Percentiles rank a stretch among this genome's conserved stretches.
Evolutionary conservation across 1,140 invertebrate species (phyloP).

Genomic region (Caerostris darwini): DNA sequence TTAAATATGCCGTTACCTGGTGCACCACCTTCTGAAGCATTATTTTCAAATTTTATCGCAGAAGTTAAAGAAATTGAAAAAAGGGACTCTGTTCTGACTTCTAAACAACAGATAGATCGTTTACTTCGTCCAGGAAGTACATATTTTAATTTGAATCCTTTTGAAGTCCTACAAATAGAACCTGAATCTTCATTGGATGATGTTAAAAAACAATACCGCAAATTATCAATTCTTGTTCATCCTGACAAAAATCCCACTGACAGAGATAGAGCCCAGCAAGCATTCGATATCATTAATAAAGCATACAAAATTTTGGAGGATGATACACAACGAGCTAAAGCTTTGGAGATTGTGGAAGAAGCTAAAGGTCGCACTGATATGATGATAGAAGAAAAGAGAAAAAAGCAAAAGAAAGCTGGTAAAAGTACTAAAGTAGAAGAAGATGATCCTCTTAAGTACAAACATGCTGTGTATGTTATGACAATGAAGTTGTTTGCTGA

Average conservation of each 20-base stretch:
- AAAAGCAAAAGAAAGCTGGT: constrained; percentile 96
- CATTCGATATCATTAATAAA: constrained; percentile 91
- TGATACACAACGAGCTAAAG: constrained; percentile 95
- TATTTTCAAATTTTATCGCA: constrained; percentile 74
- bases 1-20: constrained; percentile 65
- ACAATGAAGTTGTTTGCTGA: constrained; percentile 99
- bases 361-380: constrained; percentile 96
- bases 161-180: constrained; percentile 97
- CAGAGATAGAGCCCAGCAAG: constrained; percentile 93
- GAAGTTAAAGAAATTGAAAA: constrained; percentile 98
- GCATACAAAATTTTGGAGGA: constrained; percentile 98
- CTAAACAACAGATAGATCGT: constrained; percentile 96
- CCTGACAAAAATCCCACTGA: constrained; percentile 99
- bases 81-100: constrained; percentile 93
- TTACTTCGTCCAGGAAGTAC: constrained; percentile 95
- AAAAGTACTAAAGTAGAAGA: constrained; percentile 92
- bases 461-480: constrained; percentile 97
- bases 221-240: constrained; percentile 98
- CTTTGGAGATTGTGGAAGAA: constrained; percentile 98
- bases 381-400: constrained; percentile 96
- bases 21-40: constrained; percentile 43
- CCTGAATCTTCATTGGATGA: constrained; percentile 93
- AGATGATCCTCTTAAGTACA: constrained; percentile 94
- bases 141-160: constrained; percentile 98
- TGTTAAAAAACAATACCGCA: constrained; percentile 97